Conservation (phyloP, 2,113 vertebrate genomes). For the Poeciliopsis prolifica region DNA sequence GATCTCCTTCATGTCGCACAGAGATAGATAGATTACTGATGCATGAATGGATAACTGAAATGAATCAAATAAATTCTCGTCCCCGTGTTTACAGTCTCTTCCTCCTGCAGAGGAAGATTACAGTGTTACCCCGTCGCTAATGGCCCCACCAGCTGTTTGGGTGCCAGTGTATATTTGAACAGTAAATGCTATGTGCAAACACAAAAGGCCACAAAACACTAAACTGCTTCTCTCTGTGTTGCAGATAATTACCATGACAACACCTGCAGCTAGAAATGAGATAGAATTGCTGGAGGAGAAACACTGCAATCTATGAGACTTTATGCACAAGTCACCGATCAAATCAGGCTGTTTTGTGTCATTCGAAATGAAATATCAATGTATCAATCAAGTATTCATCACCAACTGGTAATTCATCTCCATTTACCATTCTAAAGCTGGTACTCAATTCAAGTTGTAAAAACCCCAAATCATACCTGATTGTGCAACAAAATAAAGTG, state of each 20-base stretch:
- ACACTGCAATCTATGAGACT: slow-evolving; percentile 17
- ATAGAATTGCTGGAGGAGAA: slow-evolving; percentile 19
- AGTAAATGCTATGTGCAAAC: slow-evolving; percentile 46
- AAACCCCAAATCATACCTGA: not conserved
- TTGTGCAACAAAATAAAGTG: not conserved
- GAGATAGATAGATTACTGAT: slow-evolving; percentile 24
- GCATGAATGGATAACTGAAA: slow-evolving; percentile 22
- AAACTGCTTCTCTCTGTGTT: slow-evolving; percentile 39
- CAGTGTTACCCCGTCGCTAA: slow-evolving; percentile 33
- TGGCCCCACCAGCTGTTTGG: slow-evolving; percentile 41
- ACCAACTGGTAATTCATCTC: slow-evolving; percentile 26
- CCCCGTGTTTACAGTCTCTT: slow-evolving; percentile 20
- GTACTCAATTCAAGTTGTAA: not conserved
- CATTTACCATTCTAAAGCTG: not conserved
- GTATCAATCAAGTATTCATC: slow-evolving; percentile 55
- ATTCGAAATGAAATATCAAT: slow-evolving; percentile 24
- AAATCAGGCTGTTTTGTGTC: slow-evolving; percentile 34
- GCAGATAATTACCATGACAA: slow-evolving; percentile 76
- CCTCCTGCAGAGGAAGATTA: slow-evolving; percentile 54
- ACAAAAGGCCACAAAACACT: slow-evolving; percentile 53
- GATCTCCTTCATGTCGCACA: slow-evolving; percentile 24
- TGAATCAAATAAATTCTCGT: slow-evolving; percentile 12
- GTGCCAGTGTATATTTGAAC: slow-evolving; percentile 54
- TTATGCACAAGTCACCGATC: slow-evolving; percentile 29
- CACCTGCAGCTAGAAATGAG: slow-evolving; percentile 34